Percentiles rank a stretch among this genome's conserved stretches.
Evolutionary conservation across 2,888 invertebrate species (phyloP).

Genomic region (Lithophane ornitopus): DNA sequence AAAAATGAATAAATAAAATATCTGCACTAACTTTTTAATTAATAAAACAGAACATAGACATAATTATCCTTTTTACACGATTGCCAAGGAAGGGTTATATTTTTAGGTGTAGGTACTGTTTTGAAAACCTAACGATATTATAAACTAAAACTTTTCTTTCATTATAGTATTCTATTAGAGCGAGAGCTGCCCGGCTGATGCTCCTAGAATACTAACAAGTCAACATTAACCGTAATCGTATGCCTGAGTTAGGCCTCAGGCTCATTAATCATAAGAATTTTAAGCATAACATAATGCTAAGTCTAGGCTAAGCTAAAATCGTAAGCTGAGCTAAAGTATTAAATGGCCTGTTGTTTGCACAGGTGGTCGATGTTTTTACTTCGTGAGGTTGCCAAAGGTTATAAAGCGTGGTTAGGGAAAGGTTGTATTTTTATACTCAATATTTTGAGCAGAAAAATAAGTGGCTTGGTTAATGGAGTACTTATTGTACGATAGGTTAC

Average conservation of each 20-base stretch:
- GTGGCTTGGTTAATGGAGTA: conserved; percentile 19
- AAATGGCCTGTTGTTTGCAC: conserved; percentile 57
- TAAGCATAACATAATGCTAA: conserved; percentile 40
- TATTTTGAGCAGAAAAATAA: conserved; percentile 37
- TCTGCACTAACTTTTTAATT: neutral
- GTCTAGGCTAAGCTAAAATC: no score
- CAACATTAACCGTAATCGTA: conserved; percentile 35
- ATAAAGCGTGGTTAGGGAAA: neutral
- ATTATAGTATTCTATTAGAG: conserved; percentile 57
- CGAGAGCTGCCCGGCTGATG: conserved; percentile 10
- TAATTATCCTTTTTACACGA: neutral
- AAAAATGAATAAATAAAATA: neutral
- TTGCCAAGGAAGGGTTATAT: no score
- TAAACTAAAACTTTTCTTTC: conserved; percentile 14
- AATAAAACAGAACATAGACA: neutral
- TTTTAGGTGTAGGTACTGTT: neutral
- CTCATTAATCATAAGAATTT: conserved; percentile 61
- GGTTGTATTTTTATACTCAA: conserved; percentile 12
- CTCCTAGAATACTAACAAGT: conserved; percentile 52
- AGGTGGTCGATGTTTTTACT: conserved; percentile 56
- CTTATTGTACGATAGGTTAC: neutral
- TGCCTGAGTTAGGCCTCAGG: conserved; percentile 19
- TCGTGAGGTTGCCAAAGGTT: conserved; percentile 25
- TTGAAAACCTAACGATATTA: neutral
- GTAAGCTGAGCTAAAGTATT: conserved; percentile 46